A percentile compares a stretch with the other conserved stretches of the same genome.
Conservation (phyloP, 1,140 invertebrate genomes). For the Triops cancriformis region DNA sequence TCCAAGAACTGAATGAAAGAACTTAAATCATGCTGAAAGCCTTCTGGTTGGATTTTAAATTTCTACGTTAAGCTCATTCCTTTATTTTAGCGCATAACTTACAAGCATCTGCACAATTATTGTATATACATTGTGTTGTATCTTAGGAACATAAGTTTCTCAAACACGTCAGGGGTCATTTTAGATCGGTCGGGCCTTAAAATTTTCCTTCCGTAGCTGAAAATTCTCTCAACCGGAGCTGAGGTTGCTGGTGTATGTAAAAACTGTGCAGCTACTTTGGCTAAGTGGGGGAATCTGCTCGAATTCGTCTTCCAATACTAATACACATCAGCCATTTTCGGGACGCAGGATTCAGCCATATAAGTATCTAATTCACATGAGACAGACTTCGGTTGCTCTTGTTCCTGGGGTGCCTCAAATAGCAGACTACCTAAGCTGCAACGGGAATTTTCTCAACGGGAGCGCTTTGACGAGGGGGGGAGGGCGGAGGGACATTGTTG, state of each 20-base stretch:
- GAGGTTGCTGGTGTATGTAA: neutral
- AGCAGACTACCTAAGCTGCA: neutral
- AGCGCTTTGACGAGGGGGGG: neutral
- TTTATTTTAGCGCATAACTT: neutral
- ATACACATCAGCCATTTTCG: neutral
- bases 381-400: neutral
- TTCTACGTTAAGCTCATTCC: neutral
- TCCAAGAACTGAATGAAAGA: neutral
- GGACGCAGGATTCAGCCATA: neutral
- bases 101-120: neutral
- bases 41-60: neutral
- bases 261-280: neutral
- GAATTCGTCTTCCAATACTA: neutral
- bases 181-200: neutral
- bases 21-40: neutral
- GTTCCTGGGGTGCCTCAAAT: neutral
- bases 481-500: neutral
- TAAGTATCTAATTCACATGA: neutral
- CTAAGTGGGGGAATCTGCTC: neutral
- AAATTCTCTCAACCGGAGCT: neutral
- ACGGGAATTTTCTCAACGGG: neutral
- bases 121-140: neutral
- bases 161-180: neutral
- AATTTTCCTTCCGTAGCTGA: neutral
- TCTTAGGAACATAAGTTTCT: neutral